phyloP scores from a whole-genome alignment of 2,113 vertebrate species.

The Rhynchomys soricoides region DNA sequence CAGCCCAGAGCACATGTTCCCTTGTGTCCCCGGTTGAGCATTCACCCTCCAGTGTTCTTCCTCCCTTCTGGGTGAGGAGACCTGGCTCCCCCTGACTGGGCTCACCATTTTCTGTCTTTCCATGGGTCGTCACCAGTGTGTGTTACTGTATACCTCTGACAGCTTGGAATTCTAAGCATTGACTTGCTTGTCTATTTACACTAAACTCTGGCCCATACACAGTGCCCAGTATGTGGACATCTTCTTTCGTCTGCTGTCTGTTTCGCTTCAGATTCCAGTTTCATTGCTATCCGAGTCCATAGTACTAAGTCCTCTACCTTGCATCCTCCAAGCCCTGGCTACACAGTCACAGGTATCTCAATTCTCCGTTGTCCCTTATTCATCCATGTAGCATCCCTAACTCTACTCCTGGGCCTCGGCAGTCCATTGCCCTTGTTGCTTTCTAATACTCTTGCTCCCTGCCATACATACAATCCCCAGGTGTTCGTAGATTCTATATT shows the following conservation, averaged over 20 bases:
- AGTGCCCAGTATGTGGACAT: fast-evolving
- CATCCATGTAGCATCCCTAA: neutral
- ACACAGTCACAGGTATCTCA: neutral
- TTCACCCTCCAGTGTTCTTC: neutral
- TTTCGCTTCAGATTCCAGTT: neutral
- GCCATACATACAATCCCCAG: neutral
- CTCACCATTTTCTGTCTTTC: neutral
- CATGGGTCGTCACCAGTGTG: fast-evolving
- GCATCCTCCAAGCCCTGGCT: neutral
- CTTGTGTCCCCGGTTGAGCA: neutral
- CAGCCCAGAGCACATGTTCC: neutral
- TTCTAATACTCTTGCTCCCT: neutral
- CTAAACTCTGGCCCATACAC: neutral
- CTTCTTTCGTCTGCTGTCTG: too few species aligned
- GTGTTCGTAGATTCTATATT: neutral
- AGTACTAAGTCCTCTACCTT: neutral
- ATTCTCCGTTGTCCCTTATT: neutral
- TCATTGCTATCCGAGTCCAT: neutral
- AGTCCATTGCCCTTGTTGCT: neutral
- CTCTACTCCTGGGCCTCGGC: neutral
- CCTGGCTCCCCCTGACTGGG: neutral
- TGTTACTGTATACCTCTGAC: fast-evolving
- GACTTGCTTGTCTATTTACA: neutral
- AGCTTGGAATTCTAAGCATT: neutral
- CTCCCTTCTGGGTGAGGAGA: neutral